These are phyloP conservation scores for Apostichopus leukothele DNA, from an alignment of 53 echinoderm and acorn worm genomes.

Conservation along the genomic window DNA sequence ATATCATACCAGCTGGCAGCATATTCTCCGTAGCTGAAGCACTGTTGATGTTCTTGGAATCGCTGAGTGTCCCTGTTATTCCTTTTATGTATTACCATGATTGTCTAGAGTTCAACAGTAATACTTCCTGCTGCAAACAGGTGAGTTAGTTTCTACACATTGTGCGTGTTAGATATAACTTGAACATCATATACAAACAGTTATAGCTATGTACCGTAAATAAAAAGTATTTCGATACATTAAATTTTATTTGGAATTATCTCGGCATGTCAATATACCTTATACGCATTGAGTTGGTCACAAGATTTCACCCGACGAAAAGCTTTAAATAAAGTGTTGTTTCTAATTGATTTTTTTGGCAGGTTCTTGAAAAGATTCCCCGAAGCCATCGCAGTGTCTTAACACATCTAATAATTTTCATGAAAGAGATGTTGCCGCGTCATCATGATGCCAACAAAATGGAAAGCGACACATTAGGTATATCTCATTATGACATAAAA, in stretches of 20 bases:
- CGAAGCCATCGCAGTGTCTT: slow-evolving; percentile 92
- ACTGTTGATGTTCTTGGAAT: slow-evolving; percentile 81
- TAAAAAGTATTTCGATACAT: no score
- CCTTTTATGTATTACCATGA: slow-evolving; percentile 83
- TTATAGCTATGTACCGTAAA: no score
- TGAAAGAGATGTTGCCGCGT: slow-evolving; percentile 69
- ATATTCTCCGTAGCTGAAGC: slow-evolving; percentile 88
- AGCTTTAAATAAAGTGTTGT: no score
- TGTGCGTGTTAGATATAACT: no score
- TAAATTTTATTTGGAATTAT: no score
- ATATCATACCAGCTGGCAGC: slow-evolving; percentile 64
- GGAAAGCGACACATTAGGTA: slow-evolving; percentile 95
- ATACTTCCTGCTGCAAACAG: slow-evolving; percentile 86
- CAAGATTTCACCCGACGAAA: no score
- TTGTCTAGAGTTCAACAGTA: slow-evolving; percentile 85
- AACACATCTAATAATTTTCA: slow-evolving; percentile 89
- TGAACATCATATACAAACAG: no score
- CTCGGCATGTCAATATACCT: no score
- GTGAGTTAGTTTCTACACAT: slow-evolving; percentile 35
- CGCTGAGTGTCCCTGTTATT: slow-evolving; percentile 85
- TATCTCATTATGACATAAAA: neutral
- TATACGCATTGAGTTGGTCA: no score
- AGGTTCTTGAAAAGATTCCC: slow-evolving; percentile 89
- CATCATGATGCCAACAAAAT: slow-evolving; percentile 86
- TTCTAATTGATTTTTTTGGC: neutral